A percentile compares a stretch with the other conserved stretches of the same genome.
Evolutionary conservation across 1,140 invertebrate genomes (phyloP).

Genomic region (Hypothenemus hampei): DNA sequence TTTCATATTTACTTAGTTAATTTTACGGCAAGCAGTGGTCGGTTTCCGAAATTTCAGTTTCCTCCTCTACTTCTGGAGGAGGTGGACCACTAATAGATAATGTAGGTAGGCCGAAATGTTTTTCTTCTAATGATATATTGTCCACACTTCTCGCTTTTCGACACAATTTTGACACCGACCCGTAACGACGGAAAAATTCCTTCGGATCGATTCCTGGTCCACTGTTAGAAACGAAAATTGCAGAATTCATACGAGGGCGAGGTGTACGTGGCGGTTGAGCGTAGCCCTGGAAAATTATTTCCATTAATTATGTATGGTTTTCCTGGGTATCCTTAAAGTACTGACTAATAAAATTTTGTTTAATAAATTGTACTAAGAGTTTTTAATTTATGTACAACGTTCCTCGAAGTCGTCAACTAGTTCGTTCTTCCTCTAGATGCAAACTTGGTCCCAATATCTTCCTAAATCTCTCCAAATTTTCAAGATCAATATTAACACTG

Average conservation of each 20-base stretch:
- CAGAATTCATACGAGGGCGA: slow-evolving; percentile 69
- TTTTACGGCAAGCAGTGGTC: slow-evolving; percentile 4
- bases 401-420: no score
- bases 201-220: slow-evolving; percentile 69
- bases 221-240: slow-evolving; percentile 67
- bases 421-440: no score
- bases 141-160: slow-evolving; percentile 71
- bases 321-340: not conserved
- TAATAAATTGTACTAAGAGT: no score
- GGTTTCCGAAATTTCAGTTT: slow-evolving; percentile 1
- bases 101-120: slow-evolving; percentile 65
- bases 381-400: no score
- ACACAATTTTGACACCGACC: slow-evolving; percentile 70
- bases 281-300: slow-evolving; percentile 16
- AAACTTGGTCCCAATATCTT: no score
- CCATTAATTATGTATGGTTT: no score
- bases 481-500: no score
- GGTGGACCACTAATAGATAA: slow-evolving; percentile 71
- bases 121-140: slow-evolving; percentile 54
- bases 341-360: no score
- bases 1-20: no score
- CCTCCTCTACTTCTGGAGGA: slow-evolving; percentile 53
- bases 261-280: slow-evolving; percentile 51
- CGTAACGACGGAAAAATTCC: slow-evolving; percentile 68
- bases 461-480: no score